Evolutionary conservation across 2,113 vertebrate species (phyloP).

Genomic region (Spermophilus dauricus): DNA sequence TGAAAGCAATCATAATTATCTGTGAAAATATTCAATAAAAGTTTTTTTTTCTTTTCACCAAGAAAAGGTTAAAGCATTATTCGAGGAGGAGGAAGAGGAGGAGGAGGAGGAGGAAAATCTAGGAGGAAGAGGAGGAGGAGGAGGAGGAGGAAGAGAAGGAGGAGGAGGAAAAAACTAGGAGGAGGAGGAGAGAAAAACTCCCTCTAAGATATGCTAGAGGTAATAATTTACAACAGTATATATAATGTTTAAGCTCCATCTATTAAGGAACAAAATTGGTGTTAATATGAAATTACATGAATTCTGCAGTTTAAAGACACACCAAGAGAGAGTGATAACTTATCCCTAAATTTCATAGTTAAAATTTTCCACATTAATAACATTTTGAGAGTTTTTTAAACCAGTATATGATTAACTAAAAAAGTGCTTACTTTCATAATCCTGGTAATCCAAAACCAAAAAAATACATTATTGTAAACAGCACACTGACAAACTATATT

Average conservation of each 20-base stretch:
- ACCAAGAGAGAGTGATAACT: slow-evolving; percentile 53
- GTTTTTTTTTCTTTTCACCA: slow-evolving; percentile 61
- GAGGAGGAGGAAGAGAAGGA: too few relatives aligned
- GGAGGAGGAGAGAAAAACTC: slow-evolving; percentile 25
- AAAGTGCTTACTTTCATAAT: slow-evolving; percentile 79
- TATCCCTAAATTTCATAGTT: slow-evolving; percentile 77
- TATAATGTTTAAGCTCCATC: slow-evolving; percentile 66
- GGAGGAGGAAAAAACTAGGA: too few relatives aligned
- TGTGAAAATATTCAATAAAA: slow-evolving; percentile 58
- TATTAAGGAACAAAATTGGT: slow-evolving; percentile 9
- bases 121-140: too few relatives aligned
- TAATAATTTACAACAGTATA: slow-evolving; percentile 80
- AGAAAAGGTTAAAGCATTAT: slow-evolving; percentile 76
- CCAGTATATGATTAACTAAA: slow-evolving; percentile 58
- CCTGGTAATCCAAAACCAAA: slow-evolving; percentile 68
- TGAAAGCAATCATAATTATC: slow-evolving; percentile 55
- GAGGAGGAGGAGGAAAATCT: too few relatives aligned
- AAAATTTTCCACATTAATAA: slow-evolving; percentile 56
- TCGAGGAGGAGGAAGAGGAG: too few relatives aligned
- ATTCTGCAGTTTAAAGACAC: slow-evolving; percentile 72
- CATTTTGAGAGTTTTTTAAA: slow-evolving; percentile 35
- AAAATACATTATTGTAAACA: slow-evolving; percentile 75
- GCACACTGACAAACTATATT: slow-evolving; percentile 60
- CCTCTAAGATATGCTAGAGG: slow-evolving; percentile 66
- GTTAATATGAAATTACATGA: slow-evolving; percentile 50